These are phyloP conservation scores for Characodon lateralis DNA, from an alignment of 2,797 vertebrate genomes.

Conservation along the genomic window DNA sequence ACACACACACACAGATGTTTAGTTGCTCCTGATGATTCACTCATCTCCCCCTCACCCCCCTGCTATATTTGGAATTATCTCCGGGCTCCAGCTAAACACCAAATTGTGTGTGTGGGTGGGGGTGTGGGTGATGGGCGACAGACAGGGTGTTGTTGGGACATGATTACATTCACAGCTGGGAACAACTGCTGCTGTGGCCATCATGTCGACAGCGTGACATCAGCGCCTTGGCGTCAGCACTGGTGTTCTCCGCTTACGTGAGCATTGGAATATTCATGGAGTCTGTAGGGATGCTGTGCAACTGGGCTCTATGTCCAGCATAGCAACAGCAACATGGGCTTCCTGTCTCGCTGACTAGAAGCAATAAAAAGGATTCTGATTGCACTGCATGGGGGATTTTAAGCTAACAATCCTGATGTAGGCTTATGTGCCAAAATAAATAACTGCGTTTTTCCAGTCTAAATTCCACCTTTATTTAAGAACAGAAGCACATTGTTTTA, in stretches of 20 bases:
- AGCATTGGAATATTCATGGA: slow-evolving; percentile 6
- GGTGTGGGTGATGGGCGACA: neutral
- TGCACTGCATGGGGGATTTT: slow-evolving; percentile 8
- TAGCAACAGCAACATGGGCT: slow-evolving; percentile 3
- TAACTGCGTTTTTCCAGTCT: neutral
- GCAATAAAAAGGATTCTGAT: slow-evolving; percentile 34
- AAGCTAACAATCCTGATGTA: neutral
- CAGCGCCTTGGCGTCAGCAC: slow-evolving; percentile 26
- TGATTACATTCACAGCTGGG: slow-evolving; percentile 42
- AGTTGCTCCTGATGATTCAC: slow-evolving; percentile 75
- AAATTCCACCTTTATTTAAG: neutral
- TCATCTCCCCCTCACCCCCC: slow-evolving; percentile 45
- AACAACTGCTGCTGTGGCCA: slow-evolving; percentile 27
- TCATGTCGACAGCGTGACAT: slow-evolving; percentile 32
- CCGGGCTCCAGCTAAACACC: slow-evolving; percentile 60
- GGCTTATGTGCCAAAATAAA: slow-evolving; percentile 13
- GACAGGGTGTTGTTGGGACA: neutral
- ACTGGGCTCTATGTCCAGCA: slow-evolving; percentile 11
- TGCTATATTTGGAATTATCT: slow-evolving; percentile 79
- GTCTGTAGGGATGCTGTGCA: neutral
- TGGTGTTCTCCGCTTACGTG: slow-evolving; percentile 2
- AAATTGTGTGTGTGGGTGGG: slow-evolving; percentile 16
- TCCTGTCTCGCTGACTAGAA: slow-evolving; percentile 22
- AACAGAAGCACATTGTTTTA: slow-evolving; percentile 2
- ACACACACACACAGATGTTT: neutral